phyloP scores from a whole-genome alignment of 1,140 invertebrate species.

The fruit fly (Drosophila melanogaster) region Release_6_plus_ISO1_MT NT_037436.4:3253001-3253500 shows the following conservation, averaged over 20 bases:
- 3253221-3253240: constrained; percentile 51
- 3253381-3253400: constrained; percentile 52
- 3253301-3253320: constrained; percentile 45
- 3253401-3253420: constrained; percentile 56
- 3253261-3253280: constrained; percentile 39
- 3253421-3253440: constrained; percentile 36
- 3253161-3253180: not conserved
- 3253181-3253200: constrained; percentile 8
- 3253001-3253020: not conserved
- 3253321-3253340: constrained; percentile 46
- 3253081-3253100: no score
- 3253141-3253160: no score
- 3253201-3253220: constrained; percentile 39
- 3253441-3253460: constrained; percentile 26
- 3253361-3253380: not conserved
- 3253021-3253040: not conserved
- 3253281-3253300: constrained; percentile 59
- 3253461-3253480: constrained; percentile 73
- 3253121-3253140: no score
- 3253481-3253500: constrained; percentile 30
- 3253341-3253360: constrained; percentile 53
- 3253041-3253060: no score
- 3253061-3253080: no score
- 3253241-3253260: constrained; percentile 60
- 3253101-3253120: no score